These are phyloP conservation scores for Brachionus calyciflorus DNA, from an alignment of 1,140 invertebrate species.

Conservation along the genomic window DNA sequence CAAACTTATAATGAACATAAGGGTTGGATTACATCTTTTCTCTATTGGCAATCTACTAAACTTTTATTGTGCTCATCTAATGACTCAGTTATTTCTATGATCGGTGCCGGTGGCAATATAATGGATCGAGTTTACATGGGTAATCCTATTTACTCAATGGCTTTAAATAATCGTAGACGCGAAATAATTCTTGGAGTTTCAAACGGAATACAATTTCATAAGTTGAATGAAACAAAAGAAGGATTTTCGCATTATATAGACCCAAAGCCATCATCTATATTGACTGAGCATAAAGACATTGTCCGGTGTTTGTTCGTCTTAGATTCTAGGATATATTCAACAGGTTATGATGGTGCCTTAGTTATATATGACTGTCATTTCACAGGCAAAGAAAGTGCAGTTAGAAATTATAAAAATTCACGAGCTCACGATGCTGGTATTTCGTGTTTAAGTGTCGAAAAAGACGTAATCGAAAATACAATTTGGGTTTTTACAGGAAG, in stretches of 20 bases:
- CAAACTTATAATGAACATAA: slow-evolving; percentile 34
- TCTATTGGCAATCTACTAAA: slow-evolving; percentile 29
- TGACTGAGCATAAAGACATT: slow-evolving; percentile 59
- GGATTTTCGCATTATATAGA: background rate
- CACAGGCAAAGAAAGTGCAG: slow-evolving; percentile 54
- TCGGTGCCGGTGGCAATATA: slow-evolving; percentile 33
- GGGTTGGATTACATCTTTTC: slow-evolving; percentile 30
- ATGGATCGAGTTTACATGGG: slow-evolving; percentile 49
- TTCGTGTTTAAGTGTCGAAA: slow-evolving; percentile 55
- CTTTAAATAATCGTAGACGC: slow-evolving; percentile 50
- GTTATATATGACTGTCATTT: slow-evolving; percentile 59
- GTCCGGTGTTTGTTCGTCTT: slow-evolving; percentile 56
- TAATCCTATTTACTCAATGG: slow-evolving; percentile 59
- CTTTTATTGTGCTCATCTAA: slow-evolving; percentile 36
- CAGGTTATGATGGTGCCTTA: slow-evolving; percentile 58
- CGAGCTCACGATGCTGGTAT: slow-evolving; percentile 60
- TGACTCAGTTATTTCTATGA: slow-evolving; percentile 7
- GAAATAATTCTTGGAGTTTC: background rate
- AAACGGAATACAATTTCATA: slow-evolving; percentile 42
- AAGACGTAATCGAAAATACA: slow-evolving; percentile 57
- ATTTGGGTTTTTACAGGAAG: slow-evolving; percentile 59
- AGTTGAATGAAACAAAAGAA: background rate
- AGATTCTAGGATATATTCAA: slow-evolving; percentile 58
- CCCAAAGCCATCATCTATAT: slow-evolving; percentile 49
- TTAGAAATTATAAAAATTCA: slow-evolving; percentile 53